Conservation (phyloP, 1,140 invertebrate species). For the Tetramorium alpestre region DNA sequence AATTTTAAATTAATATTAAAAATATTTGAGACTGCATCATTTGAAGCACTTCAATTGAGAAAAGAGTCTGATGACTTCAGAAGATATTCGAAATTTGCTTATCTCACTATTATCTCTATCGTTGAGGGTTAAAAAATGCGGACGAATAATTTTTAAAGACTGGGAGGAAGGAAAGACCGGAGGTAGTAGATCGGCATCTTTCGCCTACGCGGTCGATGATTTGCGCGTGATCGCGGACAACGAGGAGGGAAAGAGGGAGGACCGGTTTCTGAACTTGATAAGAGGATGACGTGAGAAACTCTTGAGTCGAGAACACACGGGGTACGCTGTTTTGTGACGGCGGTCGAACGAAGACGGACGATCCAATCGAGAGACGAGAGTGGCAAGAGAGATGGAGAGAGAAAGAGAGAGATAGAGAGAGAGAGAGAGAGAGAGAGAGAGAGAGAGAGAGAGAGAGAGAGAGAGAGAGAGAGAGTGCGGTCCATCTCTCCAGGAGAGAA, state of each 20-base stretch:
- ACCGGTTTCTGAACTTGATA: constrained; percentile 76
- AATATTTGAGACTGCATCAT: not conserved
- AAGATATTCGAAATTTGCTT: not conserved
- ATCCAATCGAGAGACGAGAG: constrained; percentile 51
- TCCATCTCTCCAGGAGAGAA: constrained; percentile 63
- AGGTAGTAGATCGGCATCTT: constrained; percentile 31
- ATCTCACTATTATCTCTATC: not conserved
- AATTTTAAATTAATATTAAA: not conserved
- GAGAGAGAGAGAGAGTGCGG: not conserved
- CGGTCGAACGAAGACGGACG: constrained; percentile 65
- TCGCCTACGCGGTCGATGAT: constrained; percentile 50
- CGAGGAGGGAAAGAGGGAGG: constrained; percentile 27
- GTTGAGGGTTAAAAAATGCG: not conserved
- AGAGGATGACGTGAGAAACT: constrained; percentile 80
- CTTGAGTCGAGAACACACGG: constrained; percentile 71
- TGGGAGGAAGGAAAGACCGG: not conserved
- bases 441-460: not conserved
- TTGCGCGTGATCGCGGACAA: constrained; percentile 39
- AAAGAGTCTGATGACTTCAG: not conserved
- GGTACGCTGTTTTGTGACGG: constrained; percentile 43
- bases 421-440: not conserved
- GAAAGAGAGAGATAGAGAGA: constrained; percentile 41
- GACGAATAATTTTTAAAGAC: not conserved
- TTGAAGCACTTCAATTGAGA: not conserved
- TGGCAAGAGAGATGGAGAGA: constrained; percentile 8